phyloP scores from a whole-genome alignment of 2,797 vertebrate species.

The Semaprochilodus insignis region DNA sequence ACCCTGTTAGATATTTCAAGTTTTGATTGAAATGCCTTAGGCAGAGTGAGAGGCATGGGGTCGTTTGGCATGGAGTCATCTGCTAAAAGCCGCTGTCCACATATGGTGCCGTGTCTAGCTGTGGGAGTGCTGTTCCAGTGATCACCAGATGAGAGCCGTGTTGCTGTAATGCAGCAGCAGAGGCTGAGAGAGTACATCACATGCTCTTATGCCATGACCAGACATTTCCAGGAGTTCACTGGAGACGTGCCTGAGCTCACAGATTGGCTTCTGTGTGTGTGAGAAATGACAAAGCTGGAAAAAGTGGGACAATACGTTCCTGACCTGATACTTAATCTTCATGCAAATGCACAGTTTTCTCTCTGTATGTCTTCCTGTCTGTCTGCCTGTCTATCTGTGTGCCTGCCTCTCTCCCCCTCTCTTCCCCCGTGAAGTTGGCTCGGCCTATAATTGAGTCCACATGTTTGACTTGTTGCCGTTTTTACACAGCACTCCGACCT shows the following conservation, averaged over 20 bases:
- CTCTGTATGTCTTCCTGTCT: background rate
- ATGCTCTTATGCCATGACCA: background rate
- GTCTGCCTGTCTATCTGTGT: too few species aligned
- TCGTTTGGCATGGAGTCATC: background rate
- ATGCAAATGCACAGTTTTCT: background rate
- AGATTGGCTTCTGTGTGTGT: background rate
- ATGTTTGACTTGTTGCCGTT: conserved; percentile 54
- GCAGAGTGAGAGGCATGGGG: background rate
- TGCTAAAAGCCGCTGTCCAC: conserved; percentile 1
- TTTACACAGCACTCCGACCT: background rate
- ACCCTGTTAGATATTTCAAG: too few species aligned
- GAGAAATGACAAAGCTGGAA: conserved; percentile 25
- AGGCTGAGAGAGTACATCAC: background rate
- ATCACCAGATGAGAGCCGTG: background rate
- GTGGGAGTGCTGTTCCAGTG: background rate
- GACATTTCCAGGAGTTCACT: background rate
- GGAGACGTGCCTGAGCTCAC: too few species aligned
- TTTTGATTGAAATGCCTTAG: background rate
- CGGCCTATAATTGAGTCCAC: conserved; percentile 67
- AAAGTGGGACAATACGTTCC: conserved; percentile 42
- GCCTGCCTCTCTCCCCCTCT: background rate
- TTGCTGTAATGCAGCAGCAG: background rate
- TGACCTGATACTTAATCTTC: background rate
- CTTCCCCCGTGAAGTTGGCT: conserved; percentile 3
- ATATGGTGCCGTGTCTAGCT: conserved; percentile 4